Percentiles rank a stretch among this genome's conserved stretches.
phyloP scores from a whole-genome alignment of 2,888 invertebrate species.

The Lissonota sp. region DNA sequence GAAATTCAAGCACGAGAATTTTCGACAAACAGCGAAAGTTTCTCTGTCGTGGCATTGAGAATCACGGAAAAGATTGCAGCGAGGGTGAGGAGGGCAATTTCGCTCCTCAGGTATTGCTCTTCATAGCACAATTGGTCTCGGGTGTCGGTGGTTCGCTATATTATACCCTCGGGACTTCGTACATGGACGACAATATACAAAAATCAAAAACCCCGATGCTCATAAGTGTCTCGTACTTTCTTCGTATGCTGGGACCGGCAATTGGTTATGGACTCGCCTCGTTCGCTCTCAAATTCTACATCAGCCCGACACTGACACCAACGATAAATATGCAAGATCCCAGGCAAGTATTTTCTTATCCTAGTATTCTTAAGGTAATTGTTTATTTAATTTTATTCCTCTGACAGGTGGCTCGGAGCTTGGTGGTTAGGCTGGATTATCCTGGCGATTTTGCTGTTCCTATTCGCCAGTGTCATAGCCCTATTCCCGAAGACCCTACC shows the following conservation, averaged over 20 bases:
- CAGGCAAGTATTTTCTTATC: constrained; percentile 69
- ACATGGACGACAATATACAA: constrained; percentile 91
- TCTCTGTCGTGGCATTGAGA: constrained; percentile 84
- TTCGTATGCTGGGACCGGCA: constrained; percentile 89
- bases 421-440: constrained; percentile 93
- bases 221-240: constrained; percentile 88
- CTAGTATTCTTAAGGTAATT: too few species aligned
- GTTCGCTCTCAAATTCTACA: constrained; percentile 88
- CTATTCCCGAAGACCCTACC: constrained; percentile 90
- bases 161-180: constrained; percentile 89
- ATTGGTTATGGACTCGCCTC: constrained; percentile 89
- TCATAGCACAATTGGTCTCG: constrained; percentile 89
- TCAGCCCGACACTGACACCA: constrained; percentile 87
- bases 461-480: constrained; percentile 87
- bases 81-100: constrained; percentile 85
- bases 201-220: constrained; percentile 90
- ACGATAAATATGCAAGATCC: constrained; percentile 89
- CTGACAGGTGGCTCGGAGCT: constrained; percentile 90
- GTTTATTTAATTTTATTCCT: too few species aligned
- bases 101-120: constrained; percentile 87
- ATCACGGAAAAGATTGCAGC: constrained; percentile 83
- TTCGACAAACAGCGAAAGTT: constrained; percentile 85
- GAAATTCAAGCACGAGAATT: constrained; percentile 69
- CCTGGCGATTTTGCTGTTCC: constrained; percentile 86
- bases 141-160: constrained; percentile 89